phyloP scores from a whole-genome alignment of 2,888 invertebrate species.

The Salpingus planirostris region DNA sequence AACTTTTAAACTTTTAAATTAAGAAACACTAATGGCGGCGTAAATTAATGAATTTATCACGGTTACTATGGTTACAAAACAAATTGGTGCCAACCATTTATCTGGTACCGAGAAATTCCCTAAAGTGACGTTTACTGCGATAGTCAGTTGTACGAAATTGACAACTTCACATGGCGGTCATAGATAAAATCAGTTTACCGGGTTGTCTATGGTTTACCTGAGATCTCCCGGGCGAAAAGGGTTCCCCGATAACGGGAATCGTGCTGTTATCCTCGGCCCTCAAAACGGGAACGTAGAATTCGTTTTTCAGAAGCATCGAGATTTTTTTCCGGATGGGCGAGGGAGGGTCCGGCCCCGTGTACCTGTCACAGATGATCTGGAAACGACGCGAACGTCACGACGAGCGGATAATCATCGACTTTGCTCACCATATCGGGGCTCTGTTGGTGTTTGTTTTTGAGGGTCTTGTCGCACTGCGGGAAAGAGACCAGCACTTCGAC shows the following conservation, averaged over 20 bases:
- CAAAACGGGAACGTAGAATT: constrained; percentile 82
- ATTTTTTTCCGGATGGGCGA: constrained; percentile 51
- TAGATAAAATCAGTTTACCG: not conserved
- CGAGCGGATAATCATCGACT: not conserved
- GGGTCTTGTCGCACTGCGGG: constrained; percentile 65
- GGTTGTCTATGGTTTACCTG: constrained; percentile 47
- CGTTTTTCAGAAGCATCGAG: constrained; percentile 55
- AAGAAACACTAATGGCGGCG: too few relatives aligned
- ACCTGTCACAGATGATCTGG: constrained; percentile 69
- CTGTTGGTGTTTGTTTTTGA: constrained; percentile 66
- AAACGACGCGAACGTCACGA: constrained; percentile 20
- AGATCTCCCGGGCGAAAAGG: constrained; percentile 64
- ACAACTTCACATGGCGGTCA: too few relatives aligned
- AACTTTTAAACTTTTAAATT: too few relatives aligned
- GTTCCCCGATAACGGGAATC: constrained; percentile 68
- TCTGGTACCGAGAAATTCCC: too few relatives aligned
- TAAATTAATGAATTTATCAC: too few relatives aligned
- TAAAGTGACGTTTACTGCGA: too few relatives aligned
- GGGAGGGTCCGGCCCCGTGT: too few relatives aligned
- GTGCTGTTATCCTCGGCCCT: constrained; percentile 66
- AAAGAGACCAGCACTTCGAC: constrained; percentile 74
- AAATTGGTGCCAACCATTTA: too few relatives aligned
- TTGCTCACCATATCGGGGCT: constrained; percentile 64
- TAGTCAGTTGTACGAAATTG: too few relatives aligned
- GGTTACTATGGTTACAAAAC: too few relatives aligned